A percentile compares a stretch with the other conserved stretches of the same genome.
These are phyloP conservation scores for Anarhynchus alexandrinus DNA, from an alignment of 2,113 vertebrate species.

Conservation along the genomic window DNA sequence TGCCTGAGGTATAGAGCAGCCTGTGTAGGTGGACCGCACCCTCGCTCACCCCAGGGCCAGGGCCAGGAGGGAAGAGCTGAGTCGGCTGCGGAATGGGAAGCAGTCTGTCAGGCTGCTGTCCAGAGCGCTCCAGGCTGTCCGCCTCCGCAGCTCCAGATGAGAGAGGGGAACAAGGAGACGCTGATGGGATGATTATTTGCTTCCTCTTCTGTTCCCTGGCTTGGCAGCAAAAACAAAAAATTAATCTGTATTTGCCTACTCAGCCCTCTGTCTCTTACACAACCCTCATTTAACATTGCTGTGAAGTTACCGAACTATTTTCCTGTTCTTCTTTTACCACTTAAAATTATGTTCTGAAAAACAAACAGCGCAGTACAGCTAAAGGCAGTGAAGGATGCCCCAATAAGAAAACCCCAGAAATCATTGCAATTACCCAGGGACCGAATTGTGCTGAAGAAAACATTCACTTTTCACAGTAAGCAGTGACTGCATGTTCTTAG, in stretches of 20 bases:
- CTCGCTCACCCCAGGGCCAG: accelerated
- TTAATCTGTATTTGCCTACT: not conserved
- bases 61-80: accelerated
- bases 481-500: not conserved
- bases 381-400: too few species aligned
- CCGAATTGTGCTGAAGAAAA: not conserved
- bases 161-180: not conserved
- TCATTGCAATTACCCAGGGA: too few species aligned
- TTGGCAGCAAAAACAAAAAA: not conserved
- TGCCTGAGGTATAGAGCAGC: not conserved
- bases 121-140: accelerated
- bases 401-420: not conserved
- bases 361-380: not conserved
- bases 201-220: not conserved
- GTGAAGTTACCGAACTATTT: not conserved
- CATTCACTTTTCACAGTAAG: accelerated
- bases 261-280: not conserved
- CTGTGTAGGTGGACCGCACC: accelerated
- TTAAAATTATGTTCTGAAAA: not conserved
- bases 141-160: not conserved
- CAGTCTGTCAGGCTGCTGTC: not conserved
- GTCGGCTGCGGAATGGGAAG: not conserved
- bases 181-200: not conserved
- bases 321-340: not conserved
- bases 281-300: not conserved